These are phyloP conservation scores for Aldabrachelys gigantea DNA, from an alignment of 2,113 vertebrate genomes.

Conservation along the genomic window DNA sequence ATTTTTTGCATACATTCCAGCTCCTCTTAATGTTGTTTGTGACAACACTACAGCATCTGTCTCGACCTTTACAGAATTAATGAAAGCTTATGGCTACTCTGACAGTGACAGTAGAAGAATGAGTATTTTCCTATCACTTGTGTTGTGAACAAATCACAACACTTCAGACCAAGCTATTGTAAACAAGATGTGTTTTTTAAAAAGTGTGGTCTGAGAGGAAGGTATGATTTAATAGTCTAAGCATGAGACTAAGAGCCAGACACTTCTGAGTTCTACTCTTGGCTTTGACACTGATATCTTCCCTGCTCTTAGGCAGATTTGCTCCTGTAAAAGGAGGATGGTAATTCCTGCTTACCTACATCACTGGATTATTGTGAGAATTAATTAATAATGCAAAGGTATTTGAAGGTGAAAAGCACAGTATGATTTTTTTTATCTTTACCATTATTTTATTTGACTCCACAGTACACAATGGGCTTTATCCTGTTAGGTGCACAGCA, in stretches of 20 bases:
- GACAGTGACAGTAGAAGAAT: neutral
- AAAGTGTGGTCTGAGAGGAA: neutral
- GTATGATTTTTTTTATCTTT: neutral
- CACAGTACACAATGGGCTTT: neutral
- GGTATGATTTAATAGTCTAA: neutral
- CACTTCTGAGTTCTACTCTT: neutral
- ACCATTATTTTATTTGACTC: neutral
- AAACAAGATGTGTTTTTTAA: neutral
- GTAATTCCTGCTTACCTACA: neutral
- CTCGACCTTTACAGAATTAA: conserved; percentile 9
- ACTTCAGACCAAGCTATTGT: neutral
- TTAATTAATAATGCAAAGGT: neutral
- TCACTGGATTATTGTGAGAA: neutral
- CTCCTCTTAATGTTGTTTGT: neutral
- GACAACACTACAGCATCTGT: conserved; percentile 21
- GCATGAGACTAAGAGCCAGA: neutral
- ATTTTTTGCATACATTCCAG: neutral
- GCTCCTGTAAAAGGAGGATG: neutral
- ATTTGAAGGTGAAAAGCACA: neutral
- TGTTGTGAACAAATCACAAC: neutral
- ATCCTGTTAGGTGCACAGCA: neutral
- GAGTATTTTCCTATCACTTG: neutral
- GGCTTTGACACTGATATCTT: neutral
- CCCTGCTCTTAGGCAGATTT: neutral
- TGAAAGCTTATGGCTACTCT: conserved; percentile 21